phyloP scores from a whole-genome alignment of 2,113 vertebrate genomes.

The Oncorhynchus nerka region DNA sequence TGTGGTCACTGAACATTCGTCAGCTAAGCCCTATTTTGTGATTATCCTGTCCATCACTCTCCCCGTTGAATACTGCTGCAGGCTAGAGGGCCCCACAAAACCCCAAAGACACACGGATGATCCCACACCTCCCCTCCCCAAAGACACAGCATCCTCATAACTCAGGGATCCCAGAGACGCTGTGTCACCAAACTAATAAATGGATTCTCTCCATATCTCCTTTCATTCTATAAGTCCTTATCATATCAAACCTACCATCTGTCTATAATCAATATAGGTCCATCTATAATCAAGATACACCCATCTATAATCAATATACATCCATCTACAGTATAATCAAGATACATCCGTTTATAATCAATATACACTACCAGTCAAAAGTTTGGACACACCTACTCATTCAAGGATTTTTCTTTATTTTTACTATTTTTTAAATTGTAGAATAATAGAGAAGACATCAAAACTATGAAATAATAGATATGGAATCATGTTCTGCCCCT shows the following conservation, averaged over 20 bases:
- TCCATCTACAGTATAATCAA: no score
- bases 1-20: not conserved
- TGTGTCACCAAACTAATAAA: not conserved
- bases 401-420: no score
- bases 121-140: not conserved
- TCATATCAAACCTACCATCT: not conserved
- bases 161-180: not conserved
- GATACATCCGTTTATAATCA: no score
- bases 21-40: slow-evolving; percentile 1
- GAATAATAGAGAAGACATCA: no score
- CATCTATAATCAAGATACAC: no score
- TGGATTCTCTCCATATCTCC: not conserved
- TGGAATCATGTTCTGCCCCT: no score
- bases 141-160: not conserved
- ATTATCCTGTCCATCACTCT: not conserved
- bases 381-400: no score
- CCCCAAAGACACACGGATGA: not conserved
- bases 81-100: not conserved
- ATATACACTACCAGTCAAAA: no score
- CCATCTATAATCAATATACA: no score
- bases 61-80: not conserved
- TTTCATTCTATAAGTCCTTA: not conserved
- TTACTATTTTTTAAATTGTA: no score
- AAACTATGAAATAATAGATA: no score
- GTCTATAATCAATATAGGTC: no score